Evolutionary conservation across 2,888 invertebrate species (phyloP), one percentile per base, ranked within the genome.

Genomic region (Torymus auratus): DNA sequence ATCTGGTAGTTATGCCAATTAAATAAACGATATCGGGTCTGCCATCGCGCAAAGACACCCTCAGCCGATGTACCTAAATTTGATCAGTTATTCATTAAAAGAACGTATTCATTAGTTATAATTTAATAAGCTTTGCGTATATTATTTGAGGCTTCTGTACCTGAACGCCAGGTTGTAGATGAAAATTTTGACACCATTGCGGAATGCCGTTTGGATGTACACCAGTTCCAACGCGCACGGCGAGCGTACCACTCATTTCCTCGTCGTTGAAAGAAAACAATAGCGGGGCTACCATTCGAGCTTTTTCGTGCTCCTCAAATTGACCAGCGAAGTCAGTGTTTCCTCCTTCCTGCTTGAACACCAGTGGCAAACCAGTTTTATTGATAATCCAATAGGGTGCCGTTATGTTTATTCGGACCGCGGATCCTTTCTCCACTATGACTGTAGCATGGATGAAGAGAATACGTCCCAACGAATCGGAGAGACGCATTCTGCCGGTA

Each of bases 361-460:
- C 95, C 82, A 99, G 92, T n/a, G 99, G 99, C 82, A 99, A 92
- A 0, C 99, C 99, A 7, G 98, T 96, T 91, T 96, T 96, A 92
- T 99, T 99, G 80, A 99, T 95, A 84, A 99, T 94, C 99, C 99
- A 99, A 92, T 96, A 98, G 2, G 97, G 96, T 2, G 96, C 96
- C 69, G 95, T 95, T 41, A 98, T 93, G 20, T 94, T 94, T 85
- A 97, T 93, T 23, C 88, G 93, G 80, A 95, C 91, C 10, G 93
- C 94, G n/a, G 92, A 93, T 15, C 94, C 95, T 86, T 92, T 92
- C 58, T 92, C 91, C 0, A 92, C 91, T 52, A 92, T 91, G 67
- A 95, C 94, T 52, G 94, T 92, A 0, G 96, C 95, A 78, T 94
- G 93, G 23, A 99, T 92, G 85, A 95, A 94, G 13, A 98, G 92